Evolutionary conservation across 2,113 vertebrate species (phyloP).

Genomic region (Hypomesus transpacificus): DNA sequence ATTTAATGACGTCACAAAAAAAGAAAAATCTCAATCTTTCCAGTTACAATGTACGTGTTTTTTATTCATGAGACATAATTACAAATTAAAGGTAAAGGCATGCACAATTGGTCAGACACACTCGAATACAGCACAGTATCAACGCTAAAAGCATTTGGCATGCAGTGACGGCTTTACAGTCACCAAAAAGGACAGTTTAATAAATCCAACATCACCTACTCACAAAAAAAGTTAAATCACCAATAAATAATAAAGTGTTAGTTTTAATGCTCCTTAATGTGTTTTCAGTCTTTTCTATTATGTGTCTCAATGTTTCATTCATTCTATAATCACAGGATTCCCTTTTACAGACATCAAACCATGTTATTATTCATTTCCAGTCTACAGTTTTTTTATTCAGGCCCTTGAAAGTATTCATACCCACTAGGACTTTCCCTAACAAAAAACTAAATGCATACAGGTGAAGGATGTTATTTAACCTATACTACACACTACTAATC

Average conservation of each 20-base stretch:
- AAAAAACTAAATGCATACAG: slow-evolving; percentile 35
- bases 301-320: background rate
- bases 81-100: slow-evolving; percentile 29
- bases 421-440: slow-evolving; percentile 29
- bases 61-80: slow-evolving; percentile 56
- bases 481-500: slow-evolving; percentile 27
- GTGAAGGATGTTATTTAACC: slow-evolving; percentile 23
- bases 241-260: slow-evolving; percentile 8
- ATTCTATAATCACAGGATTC: background rate
- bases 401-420: slow-evolving; percentile 18
- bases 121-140: too few species aligned
- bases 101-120: too few species aligned
- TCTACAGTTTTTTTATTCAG: slow-evolving; percentile 8
- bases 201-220: too few species aligned
- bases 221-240: background rate
- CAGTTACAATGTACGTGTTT: slow-evolving; percentile 12
- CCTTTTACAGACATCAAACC: slow-evolving; percentile 1
- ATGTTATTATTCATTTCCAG: slow-evolving; percentile 30
- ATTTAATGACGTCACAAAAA: too few species aligned
- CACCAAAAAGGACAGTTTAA: too few species aligned
- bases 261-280: slow-evolving; percentile 15
- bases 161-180: too few species aligned
- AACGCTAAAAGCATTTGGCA: too few species aligned
- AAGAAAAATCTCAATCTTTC: too few species aligned
- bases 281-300: too few species aligned